phyloP scores from a whole-genome alignment of 37 sponge, comb jelly and placozoan genomes.

The Cladorhizidae sp. region DNA sequence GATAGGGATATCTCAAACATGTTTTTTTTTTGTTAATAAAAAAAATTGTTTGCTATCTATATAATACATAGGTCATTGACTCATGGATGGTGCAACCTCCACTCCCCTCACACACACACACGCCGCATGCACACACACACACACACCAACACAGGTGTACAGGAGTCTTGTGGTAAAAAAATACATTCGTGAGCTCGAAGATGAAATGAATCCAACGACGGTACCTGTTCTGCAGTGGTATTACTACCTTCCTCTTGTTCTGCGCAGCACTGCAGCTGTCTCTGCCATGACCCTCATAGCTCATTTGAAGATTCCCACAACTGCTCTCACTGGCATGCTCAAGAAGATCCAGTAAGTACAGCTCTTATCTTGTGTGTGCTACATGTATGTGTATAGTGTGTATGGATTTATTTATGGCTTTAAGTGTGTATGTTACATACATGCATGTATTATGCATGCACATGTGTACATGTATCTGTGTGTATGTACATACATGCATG shows the following conservation, averaged over 20 bases:
- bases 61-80: no score
- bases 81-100: not conserved
- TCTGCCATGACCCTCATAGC: conserved; percentile 37
- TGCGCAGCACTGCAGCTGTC: conserved; percentile 30
- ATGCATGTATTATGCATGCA: no score
- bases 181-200: not conserved
- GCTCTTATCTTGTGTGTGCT: not conserved
- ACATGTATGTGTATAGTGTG: no score
- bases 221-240: not conserved
- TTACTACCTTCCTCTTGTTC: conserved; percentile 20
- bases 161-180: not conserved
- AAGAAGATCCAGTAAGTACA: conserved; percentile 21
- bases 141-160: not conserved
- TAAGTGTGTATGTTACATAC: no score
- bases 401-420: no score
- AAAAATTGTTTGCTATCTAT: no score
- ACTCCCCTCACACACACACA: no score
- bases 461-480: no score
- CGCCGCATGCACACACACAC: no score
- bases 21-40: not conserved
- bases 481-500: no score
- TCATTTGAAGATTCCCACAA: conserved; percentile 18
- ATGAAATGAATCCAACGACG: not conserved
- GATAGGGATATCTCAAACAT: no score
- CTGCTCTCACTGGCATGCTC: conserved; percentile 20